These are phyloP conservation scores for Nycticryphes semicollaris DNA, from an alignment of 2,113 vertebrate genomes.

Conservation along the genomic window DNA sequence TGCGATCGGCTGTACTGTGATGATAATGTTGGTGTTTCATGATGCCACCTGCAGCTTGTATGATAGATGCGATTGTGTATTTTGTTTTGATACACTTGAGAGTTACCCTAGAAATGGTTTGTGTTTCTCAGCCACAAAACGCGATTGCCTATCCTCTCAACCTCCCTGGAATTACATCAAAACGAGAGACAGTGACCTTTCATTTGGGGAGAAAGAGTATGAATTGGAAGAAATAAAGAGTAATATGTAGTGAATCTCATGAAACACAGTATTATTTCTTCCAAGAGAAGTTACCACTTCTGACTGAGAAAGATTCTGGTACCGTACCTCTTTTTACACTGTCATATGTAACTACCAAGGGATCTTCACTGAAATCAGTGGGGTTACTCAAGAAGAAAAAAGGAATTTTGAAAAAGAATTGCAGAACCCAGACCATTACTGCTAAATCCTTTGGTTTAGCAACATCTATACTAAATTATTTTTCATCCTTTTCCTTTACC, in stretches of 20 bases:
- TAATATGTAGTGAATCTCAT: neutral
- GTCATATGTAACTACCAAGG: neutral
- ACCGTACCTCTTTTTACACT: neutral
- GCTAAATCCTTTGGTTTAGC: neutral
- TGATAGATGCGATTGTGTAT: neutral
- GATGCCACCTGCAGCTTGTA: constrained; percentile 12
- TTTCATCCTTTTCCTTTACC: neutral
- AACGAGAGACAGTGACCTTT: neutral
- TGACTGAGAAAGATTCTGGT: neutral
- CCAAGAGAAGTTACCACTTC: neutral
- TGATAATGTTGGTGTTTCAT: constrained; percentile 3
- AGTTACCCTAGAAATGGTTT: neutral
- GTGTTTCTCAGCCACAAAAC: neutral
- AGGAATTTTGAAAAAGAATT: neutral
- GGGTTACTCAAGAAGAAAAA: neutral
- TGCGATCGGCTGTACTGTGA: neutral
- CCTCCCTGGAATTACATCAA: constrained; percentile 6
- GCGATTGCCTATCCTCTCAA: neutral
- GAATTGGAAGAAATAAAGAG: constrained; percentile 5
- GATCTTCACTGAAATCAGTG: neutral
- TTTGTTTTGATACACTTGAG: constrained; percentile 4
- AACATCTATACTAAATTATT: neutral
- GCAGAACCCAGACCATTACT: neutral
- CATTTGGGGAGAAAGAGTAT: neutral
- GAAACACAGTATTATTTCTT: neutral